Evolutionary conservation across 1,140 invertebrate species (phyloP), one percentile per base, ranked within the genome.

Genomic region (Ectropis grisescens): DNA sequence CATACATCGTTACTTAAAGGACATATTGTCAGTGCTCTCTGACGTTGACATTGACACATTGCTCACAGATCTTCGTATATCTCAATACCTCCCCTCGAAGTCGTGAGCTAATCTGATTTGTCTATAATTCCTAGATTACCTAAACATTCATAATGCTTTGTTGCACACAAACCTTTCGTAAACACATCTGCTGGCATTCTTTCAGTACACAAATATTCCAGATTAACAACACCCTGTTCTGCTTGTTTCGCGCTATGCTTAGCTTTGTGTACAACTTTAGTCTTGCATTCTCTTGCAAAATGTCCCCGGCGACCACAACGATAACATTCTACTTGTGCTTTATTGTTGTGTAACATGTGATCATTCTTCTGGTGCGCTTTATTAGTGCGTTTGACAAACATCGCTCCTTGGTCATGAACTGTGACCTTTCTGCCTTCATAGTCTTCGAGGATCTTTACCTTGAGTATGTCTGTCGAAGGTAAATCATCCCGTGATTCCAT

Each of bases 401-500:
- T 40, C 26, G 36, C 44, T 9, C 34, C 31, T 19, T 52, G 49
- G 34, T 47, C 40, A 31, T n/a, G 1, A 11, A 41, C 29, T 30
- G 19, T 35, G 5, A 14, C 12, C 11, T 44, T 47, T 19, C 44
- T 11, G 2, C 37, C 37, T 40, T 51, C 48, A 39, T 40, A 43
- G 22, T 51, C 48, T 26, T 48, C 49, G 1, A 53, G 9, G 14
- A 54, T 46, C 33, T 54, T 49, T 11, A 54, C 39, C 11, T 54
- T 46, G 2, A 49, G 10, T 16, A 29, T 25, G 23, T 54, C 51
- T 6, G 42, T 46, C 11, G 46, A 49, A 1, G 41, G 47, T 37
- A 54, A 30, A 29, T 50, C 42, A 14, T 55, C 51, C 7, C 51
- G 39, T 12, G 42, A 55, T 35, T 50, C 47, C n/a, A 50, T 55